Evolutionary conservation across 2,888 invertebrate species (phyloP).

Genomic region (Beris morrisii): DNA sequence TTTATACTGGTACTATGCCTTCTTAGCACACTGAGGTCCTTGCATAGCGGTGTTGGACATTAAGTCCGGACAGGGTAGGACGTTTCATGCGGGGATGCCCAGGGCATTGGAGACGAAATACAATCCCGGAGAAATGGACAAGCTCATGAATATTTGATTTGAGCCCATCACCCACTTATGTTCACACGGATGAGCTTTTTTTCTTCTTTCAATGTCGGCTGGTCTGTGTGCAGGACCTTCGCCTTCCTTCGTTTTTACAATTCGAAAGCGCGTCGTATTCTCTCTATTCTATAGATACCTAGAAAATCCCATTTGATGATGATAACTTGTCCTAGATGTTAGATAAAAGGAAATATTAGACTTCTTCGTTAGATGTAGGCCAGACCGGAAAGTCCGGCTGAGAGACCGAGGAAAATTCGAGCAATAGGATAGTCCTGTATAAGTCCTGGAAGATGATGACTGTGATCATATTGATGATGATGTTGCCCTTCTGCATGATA

Average conservation of each 20-base stretch:
- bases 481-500: no score
- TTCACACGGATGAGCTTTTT: conserved; percentile 13
- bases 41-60: not conserved
- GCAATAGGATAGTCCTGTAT: no score
- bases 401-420: no score
- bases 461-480: no score
- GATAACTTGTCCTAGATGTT: conserved; percentile 19
- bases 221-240: not conserved
- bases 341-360: conserved; percentile 11
- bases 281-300: not conserved
- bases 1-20: not conserved
- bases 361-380: not conserved
- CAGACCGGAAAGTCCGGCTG: not conserved
- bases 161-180: conserved; percentile 20
- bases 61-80: not conserved
- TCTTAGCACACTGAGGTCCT: not conserved
- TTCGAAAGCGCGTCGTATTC: not conserved
- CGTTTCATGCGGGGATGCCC: not conserved
- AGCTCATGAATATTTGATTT: conserved; percentile 28
- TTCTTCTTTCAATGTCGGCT: conserved; percentile 3
- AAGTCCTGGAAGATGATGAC: no score
- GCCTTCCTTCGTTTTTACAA: not conserved
- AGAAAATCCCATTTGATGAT: conserved; percentile 16
- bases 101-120: not conserved
- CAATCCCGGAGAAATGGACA: conserved; percentile 4